A percentile compares a stretch with the other conserved stretches of the same genome.
These are phyloP conservation scores for Gymnogyps californianus DNA, from an alignment of 2,113 vertebrate species.

Conservation along the genomic window DNA sequence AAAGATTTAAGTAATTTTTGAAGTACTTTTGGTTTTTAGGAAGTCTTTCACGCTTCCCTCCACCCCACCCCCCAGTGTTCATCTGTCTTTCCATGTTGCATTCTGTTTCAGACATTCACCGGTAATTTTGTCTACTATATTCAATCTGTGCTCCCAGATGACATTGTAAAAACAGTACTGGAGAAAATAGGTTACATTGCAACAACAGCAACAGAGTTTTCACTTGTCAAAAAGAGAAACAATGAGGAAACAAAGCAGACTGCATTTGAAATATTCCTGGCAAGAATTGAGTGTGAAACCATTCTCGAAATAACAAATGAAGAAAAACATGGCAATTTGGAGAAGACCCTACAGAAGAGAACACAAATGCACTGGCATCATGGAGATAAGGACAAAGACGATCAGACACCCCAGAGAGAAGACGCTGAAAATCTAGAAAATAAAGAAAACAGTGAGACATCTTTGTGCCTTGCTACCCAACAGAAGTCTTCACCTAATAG, in stretches of 20 bases:
- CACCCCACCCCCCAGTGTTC: neutral
- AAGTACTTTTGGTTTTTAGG: neutral
- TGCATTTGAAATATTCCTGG: constrained; percentile 84
- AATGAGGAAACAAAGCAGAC: constrained; percentile 67
- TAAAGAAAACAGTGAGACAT: neutral
- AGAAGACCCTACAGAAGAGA: constrained; percentile 54
- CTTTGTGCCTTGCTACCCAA: neutral
- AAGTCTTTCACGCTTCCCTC: neutral
- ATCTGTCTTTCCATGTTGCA: neutral
- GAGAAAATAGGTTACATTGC: constrained; percentile 79
- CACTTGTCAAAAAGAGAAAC: constrained; percentile 65
- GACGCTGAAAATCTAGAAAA: neutral
- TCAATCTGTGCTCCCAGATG: constrained; percentile 72
- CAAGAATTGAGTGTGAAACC: constrained; percentile 73
- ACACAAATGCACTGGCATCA: neutral
- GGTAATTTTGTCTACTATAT: constrained; percentile 84
- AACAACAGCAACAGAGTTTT: constrained; percentile 73
- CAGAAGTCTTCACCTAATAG: neutral
- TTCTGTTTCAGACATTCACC: constrained; percentile 79
- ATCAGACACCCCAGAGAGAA: neutral
- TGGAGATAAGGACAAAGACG: neutral
- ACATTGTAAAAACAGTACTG: constrained; percentile 68
- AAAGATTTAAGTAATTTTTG: neutral
- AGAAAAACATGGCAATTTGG: constrained; percentile 36
- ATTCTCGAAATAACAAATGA: constrained; percentile 70